Percentiles rank a stretch among this genome's conserved stretches.
Conservation (phyloP, 2,888 invertebrate genomes). For the Rhaphigaster nebulosa region DNA sequence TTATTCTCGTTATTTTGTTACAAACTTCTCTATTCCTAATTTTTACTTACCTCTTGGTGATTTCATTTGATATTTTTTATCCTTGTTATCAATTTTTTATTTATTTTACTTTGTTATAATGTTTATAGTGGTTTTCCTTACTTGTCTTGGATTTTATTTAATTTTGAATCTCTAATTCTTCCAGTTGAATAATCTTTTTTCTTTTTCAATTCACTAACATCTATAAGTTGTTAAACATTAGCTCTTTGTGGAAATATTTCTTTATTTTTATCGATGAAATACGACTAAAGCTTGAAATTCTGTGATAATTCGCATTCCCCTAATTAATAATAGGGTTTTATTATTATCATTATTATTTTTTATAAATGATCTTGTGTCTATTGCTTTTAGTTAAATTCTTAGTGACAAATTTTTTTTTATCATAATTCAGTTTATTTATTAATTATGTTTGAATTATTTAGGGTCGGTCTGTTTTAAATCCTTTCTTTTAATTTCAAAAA, state of each 20-base stretch:
- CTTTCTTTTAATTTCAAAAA: constrained; percentile 45
- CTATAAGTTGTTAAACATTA: background rate
- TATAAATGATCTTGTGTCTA: background rate
- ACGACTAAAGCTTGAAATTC: too few relatives aligned
- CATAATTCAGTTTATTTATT: constrained; percentile 12
- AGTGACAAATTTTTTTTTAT: background rate
- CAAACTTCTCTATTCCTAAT: background rate
- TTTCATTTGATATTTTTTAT: background rate
- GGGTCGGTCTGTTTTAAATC: constrained; percentile 44
- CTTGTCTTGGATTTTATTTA: background rate
- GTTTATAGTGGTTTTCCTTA: background rate
- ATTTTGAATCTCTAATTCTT: background rate
- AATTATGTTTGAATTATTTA: background rate
- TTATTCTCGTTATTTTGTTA: background rate
- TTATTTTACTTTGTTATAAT: background rate
- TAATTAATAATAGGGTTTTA: background rate
- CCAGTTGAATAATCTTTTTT: background rate
- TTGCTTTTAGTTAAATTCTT: background rate
- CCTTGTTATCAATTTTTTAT: background rate
- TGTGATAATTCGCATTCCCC: background rate
- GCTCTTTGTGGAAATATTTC: background rate
- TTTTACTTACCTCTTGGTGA: background rate
- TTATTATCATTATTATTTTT: background rate
- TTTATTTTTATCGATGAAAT: background rate
- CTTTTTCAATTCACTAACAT: background rate